Evolutionary conservation across 2,797 vertebrate genomes (phyloP).

Genomic region (Pteronotus mesoamericanus): DNA sequence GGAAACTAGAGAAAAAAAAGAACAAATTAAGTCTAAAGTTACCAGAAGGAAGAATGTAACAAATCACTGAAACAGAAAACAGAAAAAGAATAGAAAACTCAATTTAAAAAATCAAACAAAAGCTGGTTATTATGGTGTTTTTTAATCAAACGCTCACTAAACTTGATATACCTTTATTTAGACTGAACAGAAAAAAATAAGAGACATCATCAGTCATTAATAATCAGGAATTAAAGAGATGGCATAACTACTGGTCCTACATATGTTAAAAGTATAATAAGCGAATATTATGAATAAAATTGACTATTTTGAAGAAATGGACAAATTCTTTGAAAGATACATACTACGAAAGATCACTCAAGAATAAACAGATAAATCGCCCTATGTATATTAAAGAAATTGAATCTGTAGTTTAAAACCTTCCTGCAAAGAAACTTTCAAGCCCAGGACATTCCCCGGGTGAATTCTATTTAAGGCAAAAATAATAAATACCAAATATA

Average conservation of each 20-base stretch:
- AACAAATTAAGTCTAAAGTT: neutral
- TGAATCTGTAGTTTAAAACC: neutral
- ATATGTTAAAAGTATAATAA: neutral
- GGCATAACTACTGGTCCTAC: neutral
- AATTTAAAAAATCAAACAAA: neutral
- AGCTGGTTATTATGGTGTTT: neutral
- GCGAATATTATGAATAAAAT: neutral
- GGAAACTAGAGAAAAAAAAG: neutral
- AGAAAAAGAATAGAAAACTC: neutral
- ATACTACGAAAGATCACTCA: neutral
- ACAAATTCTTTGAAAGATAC: neutral
- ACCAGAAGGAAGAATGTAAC: neutral
- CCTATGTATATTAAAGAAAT: neutral
- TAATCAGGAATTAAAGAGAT: neutral
- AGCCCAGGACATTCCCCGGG: neutral
- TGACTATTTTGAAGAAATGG: neutral
- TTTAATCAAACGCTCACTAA: neutral
- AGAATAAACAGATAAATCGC: neutral
- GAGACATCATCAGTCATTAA: neutral
- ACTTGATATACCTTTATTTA: neutral
- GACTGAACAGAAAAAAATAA: neutral
- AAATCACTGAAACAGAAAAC: neutral
- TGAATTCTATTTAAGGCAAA: neutral
- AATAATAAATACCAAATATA: neutral
- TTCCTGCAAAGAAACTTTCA: neutral